These are phyloP conservation scores for Crambe crambe DNA, from an alignment of 37 sponge, comb jelly and placozoan genomes.

Conservation along the genomic window DNA sequence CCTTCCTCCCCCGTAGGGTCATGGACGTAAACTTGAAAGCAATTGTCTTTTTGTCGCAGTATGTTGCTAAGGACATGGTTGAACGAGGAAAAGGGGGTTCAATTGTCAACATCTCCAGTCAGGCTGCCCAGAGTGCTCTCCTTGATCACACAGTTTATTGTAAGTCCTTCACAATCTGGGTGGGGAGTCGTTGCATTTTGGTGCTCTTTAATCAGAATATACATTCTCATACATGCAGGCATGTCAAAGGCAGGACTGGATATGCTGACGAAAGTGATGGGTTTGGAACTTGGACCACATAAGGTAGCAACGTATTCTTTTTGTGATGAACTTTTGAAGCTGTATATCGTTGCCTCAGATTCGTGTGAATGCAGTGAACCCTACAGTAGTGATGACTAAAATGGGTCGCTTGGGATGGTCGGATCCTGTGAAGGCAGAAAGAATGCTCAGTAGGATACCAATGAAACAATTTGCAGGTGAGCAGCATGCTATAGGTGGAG, in stretches of 20 bases:
- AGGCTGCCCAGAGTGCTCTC: conserved; percentile 77
- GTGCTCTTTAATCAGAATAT: too few relatives aligned
- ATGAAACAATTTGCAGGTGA: conserved; percentile 79
- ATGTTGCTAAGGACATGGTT: conserved; percentile 88
- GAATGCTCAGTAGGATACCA: conserved; percentile 86
- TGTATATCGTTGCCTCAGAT: conserved; percentile 35
- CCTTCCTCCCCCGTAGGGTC: conserved; percentile 11
- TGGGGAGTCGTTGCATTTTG: too few relatives aligned
- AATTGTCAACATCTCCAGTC: conserved; percentile 95
- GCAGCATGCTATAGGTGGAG: not conserved
- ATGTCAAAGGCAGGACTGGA: conserved; percentile 93
- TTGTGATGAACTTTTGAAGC: not conserved
- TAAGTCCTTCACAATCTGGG: conserved; percentile 4
- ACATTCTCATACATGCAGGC: conserved; percentile 53
- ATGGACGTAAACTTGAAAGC: conserved; percentile 91
- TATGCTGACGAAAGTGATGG: conserved; percentile 91
- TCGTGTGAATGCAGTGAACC: conserved; percentile 95
- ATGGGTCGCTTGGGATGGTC: conserved; percentile 94
- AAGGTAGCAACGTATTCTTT: conserved; percentile 18
- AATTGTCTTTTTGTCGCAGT: conserved; percentile 86
- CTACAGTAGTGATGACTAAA: conserved; percentile 94
- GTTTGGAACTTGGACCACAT: conserved; percentile 87
- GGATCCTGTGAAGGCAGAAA: conserved; percentile 81
- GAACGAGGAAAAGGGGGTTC: conserved; percentile 80
- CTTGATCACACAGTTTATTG: conserved; percentile 86